phyloP scores from a whole-genome alignment of 2,797 vertebrate genomes.

The Acrossocheilus wenchowensis region DNA sequence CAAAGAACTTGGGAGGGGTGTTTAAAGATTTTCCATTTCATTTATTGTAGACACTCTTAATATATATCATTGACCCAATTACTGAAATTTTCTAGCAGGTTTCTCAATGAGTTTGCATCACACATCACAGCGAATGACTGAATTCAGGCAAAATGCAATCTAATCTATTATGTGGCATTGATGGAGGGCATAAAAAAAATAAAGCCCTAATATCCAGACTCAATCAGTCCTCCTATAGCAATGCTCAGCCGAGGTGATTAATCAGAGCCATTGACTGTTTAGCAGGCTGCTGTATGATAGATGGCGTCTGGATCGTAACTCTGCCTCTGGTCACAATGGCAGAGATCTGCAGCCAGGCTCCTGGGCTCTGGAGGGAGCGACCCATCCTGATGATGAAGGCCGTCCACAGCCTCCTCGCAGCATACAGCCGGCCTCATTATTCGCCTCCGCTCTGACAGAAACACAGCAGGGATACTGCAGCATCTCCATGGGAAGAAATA shows the following conservation, averaged over 20 bases:
- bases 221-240: constrained; percentile 46
- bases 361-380: constrained; percentile 34
- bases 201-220: constrained; percentile 47
- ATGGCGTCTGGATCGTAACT: constrained; percentile 49
- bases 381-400: constrained; percentile 46
- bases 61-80: not conserved
- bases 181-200: constrained; percentile 37
- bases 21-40: not conserved
- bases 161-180: constrained; percentile 52
- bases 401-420: constrained; percentile 42
- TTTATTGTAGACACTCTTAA: not conserved
- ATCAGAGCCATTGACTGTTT: constrained; percentile 55
- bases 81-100: constrained; percentile 5
- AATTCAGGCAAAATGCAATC: constrained; percentile 31
- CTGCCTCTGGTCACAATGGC: constrained; percentile 49
- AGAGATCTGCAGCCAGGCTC: constrained; percentile 43
- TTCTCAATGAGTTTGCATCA: not conserved
- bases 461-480: constrained; percentile 51
- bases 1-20: not conserved
- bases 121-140: constrained; percentile 18
- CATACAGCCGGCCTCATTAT: constrained; percentile 56
- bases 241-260: constrained; percentile 44
- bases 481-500: constrained; percentile 51
- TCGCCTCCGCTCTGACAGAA: constrained; percentile 35
- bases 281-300: constrained; percentile 52